Percentiles rank a stretch among this genome's conserved stretches.
Conservation (phyloP, 2,888 invertebrate genomes). For the Boloria selene region DNA sequence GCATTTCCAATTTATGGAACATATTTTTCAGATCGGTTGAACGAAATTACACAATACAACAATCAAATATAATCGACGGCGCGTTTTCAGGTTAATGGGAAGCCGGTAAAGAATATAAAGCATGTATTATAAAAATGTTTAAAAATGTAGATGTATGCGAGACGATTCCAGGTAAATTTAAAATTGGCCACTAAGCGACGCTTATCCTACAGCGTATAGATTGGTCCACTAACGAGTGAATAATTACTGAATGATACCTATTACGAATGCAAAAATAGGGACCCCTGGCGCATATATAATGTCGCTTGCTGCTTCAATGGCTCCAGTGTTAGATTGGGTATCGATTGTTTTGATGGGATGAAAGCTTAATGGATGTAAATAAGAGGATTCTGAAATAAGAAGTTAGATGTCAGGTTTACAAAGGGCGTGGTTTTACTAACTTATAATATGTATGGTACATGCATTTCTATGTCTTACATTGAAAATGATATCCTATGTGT, state of each 20-base stretch:
- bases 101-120: conserved; percentile 39
- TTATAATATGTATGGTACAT: no score
- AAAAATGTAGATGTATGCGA: conserved; percentile 44
- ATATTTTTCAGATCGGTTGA: conserved; percentile 16
- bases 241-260: conserved; percentile 79
- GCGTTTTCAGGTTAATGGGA: conserved; percentile 35
- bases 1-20: conserved; percentile 16
- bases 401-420: no score
- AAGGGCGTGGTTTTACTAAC: no score
- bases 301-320: conserved; percentile 43
- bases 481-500: no score
- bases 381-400: conserved; percentile 10
- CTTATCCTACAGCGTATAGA: conserved; percentile 54
- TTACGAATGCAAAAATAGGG: conserved; percentile 80
- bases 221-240: conserved; percentile 75
- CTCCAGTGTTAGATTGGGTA: conserved; percentile 47
- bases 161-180: conserved; percentile 50
- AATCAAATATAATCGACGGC: conserved; percentile 28
- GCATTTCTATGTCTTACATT: no score
- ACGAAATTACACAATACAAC: conserved; percentile 34
- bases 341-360: conserved; percentile 37
- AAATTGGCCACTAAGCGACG: conserved; percentile 50
- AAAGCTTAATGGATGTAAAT: conserved; percentile 30
- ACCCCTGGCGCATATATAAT: conserved; percentile 74
- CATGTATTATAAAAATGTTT: conserved; percentile 28